Conservation (phyloP, 1,140 invertebrate species). For the Yoshiicerus persimilis region DNA sequence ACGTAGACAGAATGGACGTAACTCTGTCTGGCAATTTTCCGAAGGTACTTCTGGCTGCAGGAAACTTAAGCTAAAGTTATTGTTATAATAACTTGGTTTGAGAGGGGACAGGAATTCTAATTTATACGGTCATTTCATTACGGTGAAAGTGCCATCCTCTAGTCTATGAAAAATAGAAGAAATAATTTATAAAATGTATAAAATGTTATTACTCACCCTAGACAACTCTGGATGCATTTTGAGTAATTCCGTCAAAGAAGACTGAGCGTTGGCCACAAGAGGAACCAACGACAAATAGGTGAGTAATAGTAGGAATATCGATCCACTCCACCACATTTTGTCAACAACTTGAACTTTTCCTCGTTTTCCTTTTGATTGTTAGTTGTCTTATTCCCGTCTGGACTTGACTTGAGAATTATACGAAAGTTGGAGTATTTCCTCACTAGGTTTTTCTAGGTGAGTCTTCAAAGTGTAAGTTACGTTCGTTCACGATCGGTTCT, state of each 20-base stretch:
- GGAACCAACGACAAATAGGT: conserved; percentile 21
- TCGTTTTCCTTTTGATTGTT: not conserved
- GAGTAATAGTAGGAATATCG: conserved; percentile 29
- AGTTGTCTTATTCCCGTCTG: not conserved
- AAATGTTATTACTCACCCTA: conserved; percentile 17
- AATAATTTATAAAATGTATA: not conserved
- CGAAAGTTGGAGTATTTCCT: not conserved
- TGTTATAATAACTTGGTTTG: not conserved
- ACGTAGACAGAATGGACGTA: not conserved
- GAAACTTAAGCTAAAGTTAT: not conserved
- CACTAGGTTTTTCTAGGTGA: not conserved
- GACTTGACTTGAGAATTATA: not conserved
- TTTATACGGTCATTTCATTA: not conserved
- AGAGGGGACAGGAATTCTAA: not conserved
- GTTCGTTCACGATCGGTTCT: not conserved
- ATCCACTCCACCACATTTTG: conserved; percentile 25
- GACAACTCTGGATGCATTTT: conserved; percentile 24
- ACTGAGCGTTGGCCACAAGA: conserved; percentile 33
- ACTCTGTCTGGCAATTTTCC: not conserved
- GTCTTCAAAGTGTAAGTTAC: not conserved
- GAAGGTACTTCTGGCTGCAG: not conserved
- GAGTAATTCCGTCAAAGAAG: conserved; percentile 29
- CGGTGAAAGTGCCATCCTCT: not conserved
- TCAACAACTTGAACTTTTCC: conserved; percentile 26
- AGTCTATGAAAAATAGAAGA: not conserved